Evolutionary conservation across 2,797 vertebrate genomes (phyloP), one percentile per base, ranked within the genome.

Genomic region (Lerista edwardsae): DNA sequence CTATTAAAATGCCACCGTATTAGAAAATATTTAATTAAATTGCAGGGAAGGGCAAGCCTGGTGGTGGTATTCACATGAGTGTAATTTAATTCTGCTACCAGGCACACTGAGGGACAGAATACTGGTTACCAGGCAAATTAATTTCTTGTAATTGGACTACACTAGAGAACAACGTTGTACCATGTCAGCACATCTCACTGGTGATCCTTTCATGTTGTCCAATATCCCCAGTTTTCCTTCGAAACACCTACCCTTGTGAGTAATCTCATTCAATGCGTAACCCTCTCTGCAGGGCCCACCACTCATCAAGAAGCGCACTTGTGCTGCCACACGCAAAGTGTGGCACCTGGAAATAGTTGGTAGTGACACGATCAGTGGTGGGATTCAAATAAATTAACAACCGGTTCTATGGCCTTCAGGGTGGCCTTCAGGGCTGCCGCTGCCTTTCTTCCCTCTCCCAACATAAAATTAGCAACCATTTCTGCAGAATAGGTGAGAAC

Each of bases 71-170:
- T 77, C 75, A 27, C 55, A 44, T 47, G 39, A 75, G 65, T 47
- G 64, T 81, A 61, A 82, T 25, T 36, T 69, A 23, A 67, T 87
- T 75, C 77, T 84, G 39, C 1, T 0, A 0, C 17, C 51, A 82
- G 51, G 75, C 85, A 85, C 88, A 90, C 85, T 86, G 1, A 80
- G 85, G 83, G 68, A 74, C 47, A 41, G 79, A 83, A 92, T 90
- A 89, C 85, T 93, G 80, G 80, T 86, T 91, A 90, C 86, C 68
- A 90, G 85, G 55, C 91, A 73, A n/a, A 74, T 93, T 92, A 90
- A 87, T 89, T 88, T 64, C 67, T 79, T 83, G 87, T 93, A 93
- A 93, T 90, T 91, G 83, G 79, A 79, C 91, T 87, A 88, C 59
- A 84, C 80, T 64, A 89, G 86, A 79, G 86, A 86, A 90, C 88